Conservation (phyloP, 2,888 invertebrate genomes). For the Nomada hirtipes region DNA sequence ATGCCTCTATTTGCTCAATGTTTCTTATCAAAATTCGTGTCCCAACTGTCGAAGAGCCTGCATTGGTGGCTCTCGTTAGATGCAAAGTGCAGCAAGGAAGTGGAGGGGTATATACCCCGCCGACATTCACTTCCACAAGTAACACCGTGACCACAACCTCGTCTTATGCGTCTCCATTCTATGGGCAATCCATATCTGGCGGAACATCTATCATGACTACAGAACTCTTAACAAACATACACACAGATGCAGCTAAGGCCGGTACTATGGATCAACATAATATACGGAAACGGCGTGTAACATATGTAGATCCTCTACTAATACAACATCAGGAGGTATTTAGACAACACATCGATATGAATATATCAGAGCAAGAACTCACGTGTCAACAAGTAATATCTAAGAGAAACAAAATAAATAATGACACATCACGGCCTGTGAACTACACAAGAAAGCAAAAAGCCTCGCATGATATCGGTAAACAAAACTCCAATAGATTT, state of each 20-base stretch:
- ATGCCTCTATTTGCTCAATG: too few species aligned
- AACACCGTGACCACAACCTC: slow-evolving; percentile 2
- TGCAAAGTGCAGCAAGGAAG: slow-evolving; percentile 2
- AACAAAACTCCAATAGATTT: slow-evolving; percentile 1
- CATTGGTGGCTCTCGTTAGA: neutral
- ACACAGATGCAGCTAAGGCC: neutral
- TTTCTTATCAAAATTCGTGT: too few species aligned
- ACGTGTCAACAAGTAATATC: neutral
- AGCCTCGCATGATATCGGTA: neutral
- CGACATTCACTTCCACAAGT: slow-evolving; percentile 6
- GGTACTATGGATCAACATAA: neutral
- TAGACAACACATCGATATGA: slow-evolving; percentile 6
- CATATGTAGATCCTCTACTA: neutral
- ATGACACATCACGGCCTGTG: neutral
- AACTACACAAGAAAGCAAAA: neutral
- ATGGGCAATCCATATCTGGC: neutral
- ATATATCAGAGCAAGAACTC: neutral
- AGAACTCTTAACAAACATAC: neutral
- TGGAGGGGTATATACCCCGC: neutral
- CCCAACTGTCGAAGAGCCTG: too few species aligned
- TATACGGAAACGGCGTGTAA: slow-evolving; percentile 1
- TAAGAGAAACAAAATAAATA: neutral
- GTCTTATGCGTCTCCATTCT: neutral
- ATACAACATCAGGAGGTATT: neutral
- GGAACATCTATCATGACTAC: slow-evolving; percentile 1